Evolutionary conservation across 2,113 vertebrate genomes (phyloP), one percentile per base, ranked within the genome.

Genomic region (Leptobrachium leishanense): DNA sequence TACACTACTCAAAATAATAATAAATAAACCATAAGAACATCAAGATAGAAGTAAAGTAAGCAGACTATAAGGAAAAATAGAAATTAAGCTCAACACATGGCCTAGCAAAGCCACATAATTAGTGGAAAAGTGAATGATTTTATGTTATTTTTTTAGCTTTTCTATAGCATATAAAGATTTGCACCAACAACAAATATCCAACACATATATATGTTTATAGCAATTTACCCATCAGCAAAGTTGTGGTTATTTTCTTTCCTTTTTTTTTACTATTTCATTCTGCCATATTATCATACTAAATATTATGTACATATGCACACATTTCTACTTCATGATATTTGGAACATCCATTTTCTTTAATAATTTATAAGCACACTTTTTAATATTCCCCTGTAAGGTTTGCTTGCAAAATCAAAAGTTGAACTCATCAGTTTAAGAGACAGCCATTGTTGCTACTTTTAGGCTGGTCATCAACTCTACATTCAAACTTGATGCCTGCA

Each of bases 401-500:
- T 3, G 11, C 31, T 71, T 43, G 20, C 3, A 5, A 5, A 79
- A 84, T 66, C 68, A 71, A 54, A 65, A n/a, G 5, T 2, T 12
- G 10, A 70, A 20, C 15, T 13, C 5, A 1, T 90, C 85, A 85
- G 82, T 89, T 88, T 83, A 55, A 10, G 79, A 89, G 90, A 92
- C 90, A 72, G 62, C 44, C 2, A 69, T 76, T 6, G 67, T 43
- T 40, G 13, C 10, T 66, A 70, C 75, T 84, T 87, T 77, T 2
- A 9, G 79, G 90, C 91, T 88, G 87, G 88, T 83, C 75, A 85
- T 85, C 89, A 86, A 93, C 92, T 89, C 88, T 85, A 86, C 86
- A 85, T 91, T 93, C 90, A 90, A 89, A 86, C 86, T 86, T 84
- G 87, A 87, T 83, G 87, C 91, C 90, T 88, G 83, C 8, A 81